Conservation (phyloP, 2,113 vertebrate species). For the Hydropotes inermis region DNA sequence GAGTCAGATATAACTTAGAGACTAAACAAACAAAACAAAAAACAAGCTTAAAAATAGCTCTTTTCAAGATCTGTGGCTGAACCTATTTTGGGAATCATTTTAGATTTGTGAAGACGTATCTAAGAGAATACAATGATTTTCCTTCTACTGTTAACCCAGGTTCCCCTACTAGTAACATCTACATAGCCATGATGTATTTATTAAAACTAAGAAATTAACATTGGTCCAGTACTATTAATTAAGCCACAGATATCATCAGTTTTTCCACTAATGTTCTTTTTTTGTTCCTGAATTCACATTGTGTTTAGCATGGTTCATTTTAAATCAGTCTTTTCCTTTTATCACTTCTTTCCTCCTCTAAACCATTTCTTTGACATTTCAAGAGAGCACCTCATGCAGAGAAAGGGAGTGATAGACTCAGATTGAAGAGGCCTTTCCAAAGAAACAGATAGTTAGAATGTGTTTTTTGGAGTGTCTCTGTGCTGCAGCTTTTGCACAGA, state of each 20-base stretch:
- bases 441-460: background rate
- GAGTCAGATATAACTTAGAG: background rate
- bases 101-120: background rate
- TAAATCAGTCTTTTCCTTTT: background rate
- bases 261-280: background rate
- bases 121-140: background rate
- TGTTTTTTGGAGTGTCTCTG: background rate
- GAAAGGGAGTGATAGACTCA: background rate
- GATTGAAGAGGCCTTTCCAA: background rate
- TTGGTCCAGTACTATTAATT: background rate
- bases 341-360: background rate
- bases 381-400: background rate
- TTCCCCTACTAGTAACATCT: background rate
- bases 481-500: background rate
- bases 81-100: background rate
- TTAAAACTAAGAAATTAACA: background rate
- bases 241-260: background rate
- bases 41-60: background rate
- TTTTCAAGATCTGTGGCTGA: background rate
- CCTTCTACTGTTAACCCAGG: background rate
- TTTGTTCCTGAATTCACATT: background rate
- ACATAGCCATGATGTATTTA: background rate
- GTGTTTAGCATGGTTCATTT: background rate
- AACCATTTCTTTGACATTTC: background rate
- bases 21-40: background rate